A percentile compares a stretch with the other conserved stretches of the same genome.
Conservation (phyloP, 2,888 invertebrate genomes). For the Petrolisthes cinctipes region DNA sequence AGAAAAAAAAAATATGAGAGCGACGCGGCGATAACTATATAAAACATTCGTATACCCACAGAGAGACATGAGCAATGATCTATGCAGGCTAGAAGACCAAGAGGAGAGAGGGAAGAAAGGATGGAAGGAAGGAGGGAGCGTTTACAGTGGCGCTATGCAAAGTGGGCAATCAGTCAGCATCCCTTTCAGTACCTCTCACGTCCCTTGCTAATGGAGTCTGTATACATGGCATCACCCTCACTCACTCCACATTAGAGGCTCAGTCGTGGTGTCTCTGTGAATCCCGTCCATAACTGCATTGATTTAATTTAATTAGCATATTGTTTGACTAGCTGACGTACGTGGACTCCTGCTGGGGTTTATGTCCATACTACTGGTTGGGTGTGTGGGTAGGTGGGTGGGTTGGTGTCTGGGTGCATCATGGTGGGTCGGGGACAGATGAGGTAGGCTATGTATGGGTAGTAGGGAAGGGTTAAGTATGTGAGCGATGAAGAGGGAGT, state of each 20-base stretch:
- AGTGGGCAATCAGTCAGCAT: slow-evolving; percentile 4
- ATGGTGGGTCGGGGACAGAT: not conserved
- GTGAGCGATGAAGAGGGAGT: slow-evolving; percentile 26
- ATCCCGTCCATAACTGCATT: slow-evolving; percentile 36
- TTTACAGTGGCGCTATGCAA: not conserved
- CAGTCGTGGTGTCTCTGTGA: slow-evolving; percentile 23
- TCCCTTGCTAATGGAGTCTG: slow-evolving; percentile 25
- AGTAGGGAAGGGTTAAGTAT: slow-evolving; percentile 20
- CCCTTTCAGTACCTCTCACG: slow-evolving; percentile 25
- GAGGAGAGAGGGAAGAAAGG: too few relatives aligned
- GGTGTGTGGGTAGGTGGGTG: not conserved
- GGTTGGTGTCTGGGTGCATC: not conserved
- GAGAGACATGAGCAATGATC: not conserved
- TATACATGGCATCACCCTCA: not conserved
- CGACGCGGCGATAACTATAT: too few relatives aligned
- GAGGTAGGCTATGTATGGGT: slow-evolving; percentile 15
- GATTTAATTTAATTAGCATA: slow-evolving; percentile 48
- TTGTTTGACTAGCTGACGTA: slow-evolving; percentile 41
- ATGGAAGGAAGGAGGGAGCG: not conserved
- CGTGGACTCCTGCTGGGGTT: not conserved
- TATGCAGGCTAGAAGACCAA: not conserved
- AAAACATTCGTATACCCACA: too few relatives aligned
- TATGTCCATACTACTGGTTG: not conserved
- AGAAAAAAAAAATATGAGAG: too few relatives aligned
- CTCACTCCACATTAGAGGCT: slow-evolving; percentile 12